Percentiles rank a stretch among this genome's conserved stretches.
These are phyloP conservation scores for Thereva unica DNA, from an alignment of 2,888 invertebrate genomes.

Conservation along the genomic window DNA sequence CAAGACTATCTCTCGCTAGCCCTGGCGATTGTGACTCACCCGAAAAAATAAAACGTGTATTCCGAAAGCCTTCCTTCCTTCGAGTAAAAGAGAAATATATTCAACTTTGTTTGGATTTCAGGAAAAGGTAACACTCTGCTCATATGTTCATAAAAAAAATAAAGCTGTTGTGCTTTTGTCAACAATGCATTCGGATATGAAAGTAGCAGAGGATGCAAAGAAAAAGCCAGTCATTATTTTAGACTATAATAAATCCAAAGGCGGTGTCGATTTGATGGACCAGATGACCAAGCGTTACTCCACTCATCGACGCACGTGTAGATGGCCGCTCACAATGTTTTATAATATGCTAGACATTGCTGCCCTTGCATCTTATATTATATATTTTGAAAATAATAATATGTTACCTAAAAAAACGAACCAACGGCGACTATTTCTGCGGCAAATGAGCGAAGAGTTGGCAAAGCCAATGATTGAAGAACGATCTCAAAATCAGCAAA, in stretches of 20 bases:
- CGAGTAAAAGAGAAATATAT: constrained; percentile 38
- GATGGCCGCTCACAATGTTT: constrained; percentile 12
- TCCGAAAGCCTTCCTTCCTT: constrained; percentile 7
- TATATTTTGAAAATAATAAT: constrained; percentile 30
- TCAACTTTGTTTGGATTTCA: constrained; percentile 42
- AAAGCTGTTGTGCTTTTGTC: constrained; percentile 28
- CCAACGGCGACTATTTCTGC: constrained; percentile 28
- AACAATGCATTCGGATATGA: constrained; percentile 17
- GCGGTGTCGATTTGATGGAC: constrained; percentile 16
- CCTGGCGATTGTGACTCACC: too few species aligned
- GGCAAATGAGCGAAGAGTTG: constrained; percentile 31
- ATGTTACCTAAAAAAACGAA: too few species aligned
- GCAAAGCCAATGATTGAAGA: constrained; percentile 28
- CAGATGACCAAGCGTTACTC: constrained; percentile 3
- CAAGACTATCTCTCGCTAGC: too few species aligned
- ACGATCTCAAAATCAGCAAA: constrained; percentile 15
- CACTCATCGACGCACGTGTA: constrained; percentile 2
- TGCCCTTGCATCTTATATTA: constrained; percentile 16
- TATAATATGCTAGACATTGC: constrained; percentile 18
- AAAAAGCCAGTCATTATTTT: constrained; percentile 24
- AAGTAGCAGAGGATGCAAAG: constrained; percentile 14
- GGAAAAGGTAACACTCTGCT: constrained; percentile 38
- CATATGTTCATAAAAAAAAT: constrained; percentile 42
- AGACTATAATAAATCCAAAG: constrained; percentile 27
- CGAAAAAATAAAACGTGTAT: too few species aligned